Conservation (phyloP, 2,888 invertebrate species). For the Autographa pulchrina region DNA sequence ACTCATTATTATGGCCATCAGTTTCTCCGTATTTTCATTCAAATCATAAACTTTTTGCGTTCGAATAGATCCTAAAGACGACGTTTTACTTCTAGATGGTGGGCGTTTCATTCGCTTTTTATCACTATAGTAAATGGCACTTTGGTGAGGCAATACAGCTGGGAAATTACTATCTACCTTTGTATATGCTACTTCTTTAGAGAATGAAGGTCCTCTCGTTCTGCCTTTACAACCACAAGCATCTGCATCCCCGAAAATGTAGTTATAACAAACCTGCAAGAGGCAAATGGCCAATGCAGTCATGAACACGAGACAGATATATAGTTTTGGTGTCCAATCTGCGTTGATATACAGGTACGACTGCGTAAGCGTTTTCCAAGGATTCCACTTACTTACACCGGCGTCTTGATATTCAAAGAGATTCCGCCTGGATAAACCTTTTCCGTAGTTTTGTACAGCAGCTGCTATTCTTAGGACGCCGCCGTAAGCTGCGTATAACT, state of each 20-base stretch:
- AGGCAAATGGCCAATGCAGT: conserved; percentile 72
- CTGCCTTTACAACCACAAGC: conserved; percentile 67
- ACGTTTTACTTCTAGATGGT: conserved; percentile 63
- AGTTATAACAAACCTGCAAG: conserved; percentile 77
- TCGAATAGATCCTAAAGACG: conserved; percentile 68
- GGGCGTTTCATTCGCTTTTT: conserved; percentile 53
- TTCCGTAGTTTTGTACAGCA: conserved; percentile 82
- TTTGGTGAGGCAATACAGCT: conserved; percentile 68
- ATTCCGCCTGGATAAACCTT: conserved; percentile 77
- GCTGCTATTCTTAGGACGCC: conserved; percentile 83
- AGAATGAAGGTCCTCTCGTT: conserved; percentile 27
- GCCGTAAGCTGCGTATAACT: conserved; percentile 80
- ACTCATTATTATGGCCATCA: conserved; percentile 78
- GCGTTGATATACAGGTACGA: conserved; percentile 71
- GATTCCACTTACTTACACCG: conserved; percentile 70
- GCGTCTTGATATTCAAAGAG: conserved; percentile 69
- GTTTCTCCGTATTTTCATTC: conserved; percentile 79
- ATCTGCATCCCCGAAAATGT: conserved; percentile 67
- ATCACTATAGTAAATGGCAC: conserved; percentile 64
- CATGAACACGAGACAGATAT: conserved; percentile 70
- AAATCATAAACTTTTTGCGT: conserved; percentile 81
- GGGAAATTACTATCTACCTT: conserved; percentile 72
- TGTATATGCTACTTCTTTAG: conserved; percentile 65
- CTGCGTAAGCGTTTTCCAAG: conserved; percentile 72
- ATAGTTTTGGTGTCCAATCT: conserved; percentile 76